Base-by-base conservation (phyloP, 1,140 invertebrate genomes). In the Solenopsis fugax region DNA sequence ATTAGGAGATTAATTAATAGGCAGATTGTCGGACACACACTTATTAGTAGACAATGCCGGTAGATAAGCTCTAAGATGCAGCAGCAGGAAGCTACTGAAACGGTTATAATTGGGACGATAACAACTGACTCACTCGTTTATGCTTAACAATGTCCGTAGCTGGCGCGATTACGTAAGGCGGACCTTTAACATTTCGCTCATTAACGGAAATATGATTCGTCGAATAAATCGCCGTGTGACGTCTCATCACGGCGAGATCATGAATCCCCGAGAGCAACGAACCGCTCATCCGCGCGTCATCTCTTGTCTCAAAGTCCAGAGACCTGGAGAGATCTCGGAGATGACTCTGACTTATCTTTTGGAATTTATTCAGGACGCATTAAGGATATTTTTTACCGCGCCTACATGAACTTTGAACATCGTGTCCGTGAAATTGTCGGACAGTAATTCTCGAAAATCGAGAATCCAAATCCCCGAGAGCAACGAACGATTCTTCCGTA, bases 101-200 rank as follows among this genome's bases (percentile, higher is more conserved):
- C 10, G 48, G 29, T 50, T 50, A 16, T 56, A 84, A 62, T 73
- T 13, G n/a, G 16, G 54, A 84, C 18, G 29, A 84, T 60, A 84
- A 84, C 54, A 73, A 21, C 18, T 60, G 80, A 84, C 80, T 84
- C 80, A 73, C 41, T 73, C 52, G 13, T 73, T 73, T 37, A 73
- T 9, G 54, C 69, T 84, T 18, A 62, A 75, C 54, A 62, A 86
- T 84, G 85, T 37, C 58, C n/a, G 45, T 65, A 60, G 64, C 41
- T n/a, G 64, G 48, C 78, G 48, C 78, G 86, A 87, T 91, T 90
- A 88, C 62, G 81, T 54, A 81, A 90, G 82, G 85, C 80, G 69
- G 29, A 84, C 69, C 80, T 84, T 84, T 75, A 75, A 18, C 80
- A 62, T 84, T 73, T 73, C 29, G 69, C 41, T 75, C 56, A 73